Evolutionary conservation across 2,888 invertebrate species (phyloP), one percentile per base, ranked within the genome.

Genomic region (Vanessa cardui): DNA sequence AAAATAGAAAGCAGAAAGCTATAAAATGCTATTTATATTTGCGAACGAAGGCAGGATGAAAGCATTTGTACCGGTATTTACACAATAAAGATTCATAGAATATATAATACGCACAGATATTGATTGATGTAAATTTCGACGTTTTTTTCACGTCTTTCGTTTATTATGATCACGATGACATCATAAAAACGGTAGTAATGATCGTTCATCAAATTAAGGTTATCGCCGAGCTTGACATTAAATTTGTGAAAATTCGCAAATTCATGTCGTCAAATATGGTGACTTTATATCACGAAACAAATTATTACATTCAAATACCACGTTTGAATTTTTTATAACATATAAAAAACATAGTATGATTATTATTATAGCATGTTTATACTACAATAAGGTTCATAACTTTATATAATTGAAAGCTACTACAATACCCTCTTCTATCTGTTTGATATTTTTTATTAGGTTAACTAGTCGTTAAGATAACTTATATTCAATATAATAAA

Each of bases 91-190:
- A 39, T 39, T 39, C 39, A 39, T 39, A 39, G 12, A 39, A 39
- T 39, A 31, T 54, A 54, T 16, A 54, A 31, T 31, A 54, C 33
- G 56, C 8, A 6, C 18, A 8, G n/a, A 56, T 18, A 76, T 88
- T 86, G 88, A 89, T 89, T 87, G 82, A 81, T 86, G 81, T 78
- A 74, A 80, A 77, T 81, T 83, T 84, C 83, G 80, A 79, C 78
- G 77, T 77, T 71, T 77, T 77, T 78, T 72, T 71, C 77, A 76
- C 76, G 77, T 70, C 75, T 62, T 66, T 62, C 70, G 56, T 50
- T 70, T 70, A 76, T 74, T 66, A 66, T 52, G 63, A 63, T 64
- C 63, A 33, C 52, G 62, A 54, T 65, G 60, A 54, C 62, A 59
- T 52, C 68, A 64, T 44, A 52, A 26, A 52, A 52, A 26, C 52